Base-by-base conservation (phyloP, 2,113 vertebrate species). In the Xenopus borealis region DNA sequence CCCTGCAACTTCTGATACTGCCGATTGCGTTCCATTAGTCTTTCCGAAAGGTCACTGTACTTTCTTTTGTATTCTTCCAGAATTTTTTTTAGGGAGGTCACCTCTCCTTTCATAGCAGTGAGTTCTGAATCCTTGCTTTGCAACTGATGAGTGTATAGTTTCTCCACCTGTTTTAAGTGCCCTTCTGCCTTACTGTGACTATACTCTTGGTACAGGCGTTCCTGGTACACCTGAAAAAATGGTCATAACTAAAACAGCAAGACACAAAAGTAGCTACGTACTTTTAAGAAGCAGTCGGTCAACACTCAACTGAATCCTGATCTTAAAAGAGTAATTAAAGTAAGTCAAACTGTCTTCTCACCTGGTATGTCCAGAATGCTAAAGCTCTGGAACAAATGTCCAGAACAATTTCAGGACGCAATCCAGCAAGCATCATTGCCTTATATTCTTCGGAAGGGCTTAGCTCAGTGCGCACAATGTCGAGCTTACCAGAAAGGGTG, bases 331-430 rank as follows among this genome's bases (percentile, higher is more conserved):
- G 47, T 5, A 53, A 53, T 53, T 6, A 40, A 40, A 40, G 8
- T 40, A 6, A 40, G 33, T 7, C 3, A 40, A 13, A 50, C 14
- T 50, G 45, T 47, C 14, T 18, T 58, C 81, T 81, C 79, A 95
- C 94, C 94, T 96, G 95, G 23, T 95, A 96, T 7, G 88, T 95
- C 94, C 94, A 96, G 84, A 96, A 95, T 58, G 92, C 87, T 71
- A 96, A 66, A 8, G 94, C 94, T 0, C 93, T 89, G 53, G 91
- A 83, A 61, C 90, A 92, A 78, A 95, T 94, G 82, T 96, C 94
- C 79, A 96, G 79, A 13, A 96, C 86, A 14, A 91, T 83, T 71
- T 96, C 94, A 16, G 95, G 94, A 20, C 91, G 81, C 47, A 95
- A 80, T 66, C 95, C 94, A 1, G 94, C 89, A 82, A 96, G 78